Evolutionary conservation across 1,140 invertebrate genomes (phyloP), one percentile per base, ranked within the genome.

Genomic region (Oncopodura yosiiana): DNA sequence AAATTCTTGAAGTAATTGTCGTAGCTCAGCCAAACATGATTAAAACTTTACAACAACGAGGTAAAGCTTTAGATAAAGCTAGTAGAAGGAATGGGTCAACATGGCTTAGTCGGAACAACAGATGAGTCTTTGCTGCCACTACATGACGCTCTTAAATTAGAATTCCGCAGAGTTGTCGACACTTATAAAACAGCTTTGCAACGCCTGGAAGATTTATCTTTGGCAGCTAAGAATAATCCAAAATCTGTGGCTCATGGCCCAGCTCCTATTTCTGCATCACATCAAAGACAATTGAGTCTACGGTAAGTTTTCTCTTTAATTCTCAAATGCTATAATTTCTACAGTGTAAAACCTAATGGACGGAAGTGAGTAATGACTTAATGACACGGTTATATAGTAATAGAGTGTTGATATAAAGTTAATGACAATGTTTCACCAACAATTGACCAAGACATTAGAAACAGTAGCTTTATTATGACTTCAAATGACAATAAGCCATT

Each of bases 151-250:
- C 74, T 88, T 39, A 85, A 84, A 70, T 78, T 84, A 11, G 86
- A 93, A 70, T 80, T 94, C 37, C 84, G 88, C 63, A 72, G 79
- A 36, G 82, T 89, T 26, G 81, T 87, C 14, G 85, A 87, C 18
- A 83, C 86, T 21, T 94, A 90, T 72, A 91, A 90, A 69, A 79
- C 78, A 58, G 89, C 88, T 14, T 70, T 94, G 38, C 84, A 87
- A 64, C 91, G 88, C 69, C 72, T 94, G 54, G 87, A 93, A 53
- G 85, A 89, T 66, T 70, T 88, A 65, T 81, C 81, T 66, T 60
- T 77, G 26, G 68, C 70, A 16, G 42, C 29, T 27, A 54, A 52
- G 34, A 78, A 75, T 8, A 49, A 43, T 51, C 39, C 52, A 1
- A 66, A 67, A 46, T 69, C 69, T 5, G 62, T 74, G 4, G 70